Conservation (phyloP, 2,113 vertebrate genomes). For the Chaetops frenatus region DNA sequence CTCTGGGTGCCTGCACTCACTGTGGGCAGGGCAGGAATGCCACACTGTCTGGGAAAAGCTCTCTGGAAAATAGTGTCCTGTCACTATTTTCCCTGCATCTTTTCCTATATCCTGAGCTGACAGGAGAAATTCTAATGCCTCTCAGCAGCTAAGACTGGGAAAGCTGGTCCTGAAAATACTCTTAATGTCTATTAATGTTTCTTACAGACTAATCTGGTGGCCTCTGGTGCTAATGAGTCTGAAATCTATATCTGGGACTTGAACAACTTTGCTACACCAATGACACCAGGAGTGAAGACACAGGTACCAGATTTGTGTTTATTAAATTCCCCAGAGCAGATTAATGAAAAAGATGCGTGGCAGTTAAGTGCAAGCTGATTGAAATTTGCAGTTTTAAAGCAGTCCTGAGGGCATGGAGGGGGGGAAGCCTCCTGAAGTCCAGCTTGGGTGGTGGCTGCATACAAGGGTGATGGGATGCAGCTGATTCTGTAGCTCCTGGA, state of each 20-base stretch:
- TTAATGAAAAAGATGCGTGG: neutral
- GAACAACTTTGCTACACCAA: conserved; percentile 90
- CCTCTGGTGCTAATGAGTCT: conserved; percentile 94
- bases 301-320: conserved; percentile 75
- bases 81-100: neutral
- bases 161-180: neutral
- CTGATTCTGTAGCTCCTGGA: neutral
- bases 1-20: neutral
- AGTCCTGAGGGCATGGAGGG: rapidly evolving
- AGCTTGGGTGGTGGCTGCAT: neutral
- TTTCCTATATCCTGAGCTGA: neutral
- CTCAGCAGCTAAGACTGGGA: neutral
- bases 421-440: neutral
- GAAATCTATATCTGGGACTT: conserved; percentile 99
- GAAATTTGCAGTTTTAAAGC: neutral
- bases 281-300: conserved; percentile 94
- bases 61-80: neutral
- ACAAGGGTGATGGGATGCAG: neutral
- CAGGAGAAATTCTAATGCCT: neutral
- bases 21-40: neutral
- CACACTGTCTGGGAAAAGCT: neutral
- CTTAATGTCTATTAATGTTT: neutral
- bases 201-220: conserved; percentile 87
- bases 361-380: neutral
- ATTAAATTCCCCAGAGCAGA: neutral